Evolutionary conservation across 92 coral and sea anemone species (phyloP).

Genomic region (Parazoanthus swiftii): DNA sequence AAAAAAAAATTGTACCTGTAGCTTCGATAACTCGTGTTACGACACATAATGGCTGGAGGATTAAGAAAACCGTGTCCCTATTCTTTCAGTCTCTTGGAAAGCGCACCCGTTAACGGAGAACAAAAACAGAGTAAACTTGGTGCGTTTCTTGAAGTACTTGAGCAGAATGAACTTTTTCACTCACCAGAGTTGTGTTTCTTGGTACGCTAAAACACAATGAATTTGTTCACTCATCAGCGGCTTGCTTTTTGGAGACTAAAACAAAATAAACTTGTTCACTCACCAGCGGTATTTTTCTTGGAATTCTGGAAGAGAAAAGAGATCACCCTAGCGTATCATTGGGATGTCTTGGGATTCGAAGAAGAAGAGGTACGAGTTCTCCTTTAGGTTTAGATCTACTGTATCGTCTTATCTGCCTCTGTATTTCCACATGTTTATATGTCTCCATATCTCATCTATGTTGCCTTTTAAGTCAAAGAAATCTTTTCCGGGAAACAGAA

Average conservation of each 20-base stretch:
- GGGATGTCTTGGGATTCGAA: conserved; percentile 99
- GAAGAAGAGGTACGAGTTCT: conserved; percentile 78
- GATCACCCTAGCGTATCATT: conserved; percentile 93
- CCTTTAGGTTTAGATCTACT: neutral
- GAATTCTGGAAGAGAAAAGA: conserved; percentile 97
- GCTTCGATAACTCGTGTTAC: too few relatives aligned
- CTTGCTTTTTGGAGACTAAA: conserved; percentile 54
- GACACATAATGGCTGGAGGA: too few relatives aligned
- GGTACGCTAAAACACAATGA: conserved; percentile 63
- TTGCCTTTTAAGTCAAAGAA: too few relatives aligned
- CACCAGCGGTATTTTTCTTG: conserved; percentile 87
- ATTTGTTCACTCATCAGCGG: conserved; percentile 45
- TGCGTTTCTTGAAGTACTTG: conserved; percentile 95
- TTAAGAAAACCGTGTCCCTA: too few relatives aligned
- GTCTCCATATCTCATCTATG: too few relatives aligned
- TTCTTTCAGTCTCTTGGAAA: too few relatives aligned
- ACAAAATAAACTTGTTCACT: neutral
- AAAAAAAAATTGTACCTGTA: too few relatives aligned
- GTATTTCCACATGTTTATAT: neutral
- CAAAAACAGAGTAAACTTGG: neutral
- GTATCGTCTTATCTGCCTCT: neutral
- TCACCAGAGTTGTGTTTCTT: conserved; percentile 75
- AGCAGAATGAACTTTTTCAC: conserved; percentile 51
- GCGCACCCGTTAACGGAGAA: neutral
- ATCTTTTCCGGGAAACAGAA: too few relatives aligned